A percentile compares a stretch with the other conserved stretches of the same genome.
Conservation (phyloP, 2,888 invertebrate genomes). For the Nyleta sp. region DNA sequence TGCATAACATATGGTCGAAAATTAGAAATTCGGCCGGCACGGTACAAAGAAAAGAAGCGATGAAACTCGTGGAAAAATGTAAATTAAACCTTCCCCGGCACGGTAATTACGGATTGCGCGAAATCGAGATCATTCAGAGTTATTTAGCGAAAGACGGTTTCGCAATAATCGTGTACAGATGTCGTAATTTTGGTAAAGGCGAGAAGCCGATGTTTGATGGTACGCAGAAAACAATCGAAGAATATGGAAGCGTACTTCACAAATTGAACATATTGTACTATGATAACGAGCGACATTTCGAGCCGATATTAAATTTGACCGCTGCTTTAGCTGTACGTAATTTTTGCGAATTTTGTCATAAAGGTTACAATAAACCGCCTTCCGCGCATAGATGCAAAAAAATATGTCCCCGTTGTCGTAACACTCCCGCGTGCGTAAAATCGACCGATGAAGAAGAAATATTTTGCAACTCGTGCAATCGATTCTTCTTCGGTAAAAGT, state of each 20-base stretch:
- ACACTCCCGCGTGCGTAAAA: not conserved
- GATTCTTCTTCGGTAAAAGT: not conserved
- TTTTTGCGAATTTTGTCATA: not conserved
- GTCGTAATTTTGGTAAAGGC: not conserved
- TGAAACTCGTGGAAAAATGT: not conserved
- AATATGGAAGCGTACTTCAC: not conserved
- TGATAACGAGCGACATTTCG: conserved; percentile 2
- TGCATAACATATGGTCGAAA: not conserved
- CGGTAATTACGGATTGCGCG: not conserved
- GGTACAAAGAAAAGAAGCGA: not conserved
- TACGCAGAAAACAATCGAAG: not conserved
- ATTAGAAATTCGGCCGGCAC: not conserved
- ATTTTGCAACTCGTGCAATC: not conserved
- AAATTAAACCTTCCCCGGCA: not conserved
- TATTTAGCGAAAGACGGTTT: not conserved
- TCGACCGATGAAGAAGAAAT: not conserved
- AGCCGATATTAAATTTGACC: not conserved
- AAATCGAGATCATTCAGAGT: not conserved
- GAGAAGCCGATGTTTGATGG: conserved; percentile 7
- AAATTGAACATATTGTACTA: conserved; percentile 10
- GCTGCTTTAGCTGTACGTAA: not conserved
- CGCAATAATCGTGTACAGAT: conserved; percentile 3
- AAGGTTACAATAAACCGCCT: not conserved
- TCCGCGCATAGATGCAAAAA: not conserved
- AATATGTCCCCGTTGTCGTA: not conserved